Base-by-base conservation (phyloP, 1,140 invertebrate species). In the Akabosia matsudoensis region DNA sequence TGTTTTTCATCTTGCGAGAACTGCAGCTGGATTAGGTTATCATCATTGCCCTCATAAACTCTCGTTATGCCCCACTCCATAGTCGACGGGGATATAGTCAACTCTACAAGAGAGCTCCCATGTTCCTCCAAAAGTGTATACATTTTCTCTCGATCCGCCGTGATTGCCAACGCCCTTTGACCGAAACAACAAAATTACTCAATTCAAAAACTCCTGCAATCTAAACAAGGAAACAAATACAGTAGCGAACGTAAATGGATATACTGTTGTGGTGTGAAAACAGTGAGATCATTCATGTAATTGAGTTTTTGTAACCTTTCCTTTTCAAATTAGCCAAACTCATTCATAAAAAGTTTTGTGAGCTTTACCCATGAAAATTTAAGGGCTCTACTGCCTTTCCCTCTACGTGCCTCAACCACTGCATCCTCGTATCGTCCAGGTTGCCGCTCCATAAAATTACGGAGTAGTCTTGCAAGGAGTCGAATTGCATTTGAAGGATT, bases 401-500 rank as follows among this genome's bases (percentile, higher is more conserved):
- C 0, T 87, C 84, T 26, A 86, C 87, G 71, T 87, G 87, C 70
- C 90, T 90, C 56, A 91, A 88, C 2, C 93, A 83, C 14, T 91
- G 83, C 84, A 95, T 87, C 31, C 86, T 84, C 28, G 90, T 88
- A 70, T 94, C 89, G 56, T 94, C 93, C 51, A 94, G 87, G 72
- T 89, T 89, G 10, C 92, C 92, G 56, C 89, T 91, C 93, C 93
- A 95, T 82, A 92, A 92, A 0, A 92, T 85, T 22, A 92, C 87
- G 76, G 89, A 86, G 82, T 92, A 92, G 77, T 92, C 89, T n/a
- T 88, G 87, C n/a, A 91, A 83, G 76, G 88, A 89, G 0, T 87
- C 86, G 82, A 92, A 93, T 79, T 94, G 90, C 85, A 95, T 91
- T 22, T 85, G 91, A 30, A 85, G 77, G 71, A 85, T 82, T 10